Conservation (phyloP, 2,113 vertebrate species). For the Fregetta grallaria region DNA sequence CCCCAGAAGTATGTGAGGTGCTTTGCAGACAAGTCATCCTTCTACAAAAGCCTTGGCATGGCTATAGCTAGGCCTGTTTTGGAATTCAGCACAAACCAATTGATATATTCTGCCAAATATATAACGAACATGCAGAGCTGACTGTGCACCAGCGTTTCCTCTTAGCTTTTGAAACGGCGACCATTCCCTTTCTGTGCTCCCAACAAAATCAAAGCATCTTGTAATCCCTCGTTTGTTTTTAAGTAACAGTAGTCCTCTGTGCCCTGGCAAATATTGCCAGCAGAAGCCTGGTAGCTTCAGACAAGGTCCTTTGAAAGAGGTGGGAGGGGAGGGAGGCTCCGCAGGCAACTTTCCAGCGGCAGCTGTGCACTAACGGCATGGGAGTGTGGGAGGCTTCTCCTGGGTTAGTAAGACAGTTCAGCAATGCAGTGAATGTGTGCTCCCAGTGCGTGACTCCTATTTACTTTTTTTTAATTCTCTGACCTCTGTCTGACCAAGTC, state of each 20-base stretch:
- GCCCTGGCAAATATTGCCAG: background rate
- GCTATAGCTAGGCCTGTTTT: background rate
- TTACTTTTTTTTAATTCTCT: background rate
- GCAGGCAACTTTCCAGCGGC: slow-evolving; percentile 46
- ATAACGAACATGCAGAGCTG: background rate
- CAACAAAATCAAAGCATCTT: slow-evolving; percentile 23
- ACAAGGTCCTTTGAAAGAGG: slow-evolving; percentile 2
- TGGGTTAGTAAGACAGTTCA: background rate
- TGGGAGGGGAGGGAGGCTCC: background rate
- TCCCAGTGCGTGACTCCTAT: background rate
- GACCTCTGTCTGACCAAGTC: slow-evolving; percentile 23
- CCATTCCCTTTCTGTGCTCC: background rate
- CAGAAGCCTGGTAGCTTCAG: slow-evolving; percentile 32
- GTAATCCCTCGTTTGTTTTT: slow-evolving; percentile 23
- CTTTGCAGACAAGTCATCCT: background rate
- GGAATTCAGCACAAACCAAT: background rate
- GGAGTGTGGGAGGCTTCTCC: slow-evolving; percentile 21
- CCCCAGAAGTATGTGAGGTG: background rate
- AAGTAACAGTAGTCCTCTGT: slow-evolving; percentile 21
- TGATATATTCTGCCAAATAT: background rate
- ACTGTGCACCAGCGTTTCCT: background rate
- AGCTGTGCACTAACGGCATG: slow-evolving; percentile 11
- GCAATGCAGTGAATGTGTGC: slow-evolving; percentile 11
- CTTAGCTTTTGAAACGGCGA: background rate
- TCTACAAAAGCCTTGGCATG: background rate